phyloP scores from a whole-genome alignment of 2,888 invertebrate species.

The Philonicus albiceps region DNA sequence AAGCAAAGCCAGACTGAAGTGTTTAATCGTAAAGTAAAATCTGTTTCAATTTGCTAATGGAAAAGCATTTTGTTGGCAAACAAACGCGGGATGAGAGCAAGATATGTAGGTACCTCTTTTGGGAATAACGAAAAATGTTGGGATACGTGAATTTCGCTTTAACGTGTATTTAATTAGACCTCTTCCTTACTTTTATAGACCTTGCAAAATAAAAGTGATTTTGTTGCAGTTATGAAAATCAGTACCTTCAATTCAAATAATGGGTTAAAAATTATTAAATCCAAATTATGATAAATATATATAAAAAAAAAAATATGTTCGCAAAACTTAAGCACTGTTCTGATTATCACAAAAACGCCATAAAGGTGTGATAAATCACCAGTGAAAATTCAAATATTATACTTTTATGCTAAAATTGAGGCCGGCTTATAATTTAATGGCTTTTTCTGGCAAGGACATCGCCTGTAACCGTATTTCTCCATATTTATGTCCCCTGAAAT shows the following conservation, averaged over 20 bases:
- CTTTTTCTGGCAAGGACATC: background rate
- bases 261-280: background rate
- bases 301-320: background rate
- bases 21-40: conserved; percentile 1
- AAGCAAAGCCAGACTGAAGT: background rate
- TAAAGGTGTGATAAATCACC: conserved; percentile 33
- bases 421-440: conserved; percentile 20
- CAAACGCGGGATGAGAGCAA: background rate
- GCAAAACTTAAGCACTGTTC: background rate
- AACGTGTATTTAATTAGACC: background rate
- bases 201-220: background rate
- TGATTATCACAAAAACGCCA: conserved; percentile 31
- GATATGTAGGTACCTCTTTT: background rate
- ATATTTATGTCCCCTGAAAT: background rate
- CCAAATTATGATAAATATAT: background rate
- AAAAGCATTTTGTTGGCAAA: conserved; percentile 10
- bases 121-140: background rate
- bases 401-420: conserved; percentile 22
- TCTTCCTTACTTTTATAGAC: background rate
- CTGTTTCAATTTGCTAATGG: conserved; percentile 27
- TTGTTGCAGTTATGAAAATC: background rate
- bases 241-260: background rate
- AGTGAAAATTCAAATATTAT: conserved; percentile 26
- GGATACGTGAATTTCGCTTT: background rate
- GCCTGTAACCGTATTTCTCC: background rate